phyloP scores from a whole-genome alignment of 2,113 vertebrate genomes.

The Ginglymostoma cirratum region DNA sequence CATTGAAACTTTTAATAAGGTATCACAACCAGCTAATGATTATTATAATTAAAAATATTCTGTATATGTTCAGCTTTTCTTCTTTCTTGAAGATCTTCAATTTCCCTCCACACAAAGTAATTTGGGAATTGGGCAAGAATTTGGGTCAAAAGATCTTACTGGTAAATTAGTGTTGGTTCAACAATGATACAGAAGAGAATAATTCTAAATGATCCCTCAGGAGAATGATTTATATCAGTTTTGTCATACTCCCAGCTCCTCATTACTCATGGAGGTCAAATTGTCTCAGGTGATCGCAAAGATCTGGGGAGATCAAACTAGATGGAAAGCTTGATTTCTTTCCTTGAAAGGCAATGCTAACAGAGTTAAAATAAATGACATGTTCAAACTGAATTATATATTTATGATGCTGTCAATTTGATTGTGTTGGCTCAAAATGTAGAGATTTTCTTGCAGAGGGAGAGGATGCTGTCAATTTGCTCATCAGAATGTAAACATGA shows the following conservation, averaged over 20 bases:
- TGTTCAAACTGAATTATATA: conserved; percentile 12
- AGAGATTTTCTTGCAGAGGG: background rate
- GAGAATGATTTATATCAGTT: background rate
- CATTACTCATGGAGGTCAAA: background rate
- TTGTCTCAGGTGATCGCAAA: conserved; percentile 17
- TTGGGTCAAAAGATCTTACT: conserved; percentile 2
- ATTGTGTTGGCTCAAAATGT: background rate
- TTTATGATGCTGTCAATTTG: conserved; percentile 14
- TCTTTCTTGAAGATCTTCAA: background rate
- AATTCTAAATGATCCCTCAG: background rate
- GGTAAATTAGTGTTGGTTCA: background rate
- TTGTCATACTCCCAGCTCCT: conserved; percentile 19
- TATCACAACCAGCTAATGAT: background rate
- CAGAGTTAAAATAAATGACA: background rate
- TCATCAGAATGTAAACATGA: background rate
- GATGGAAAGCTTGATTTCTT: background rate
- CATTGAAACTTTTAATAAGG: background rate
- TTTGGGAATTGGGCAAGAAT: background rate
- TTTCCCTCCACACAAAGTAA: background rate
- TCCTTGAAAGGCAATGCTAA: background rate
- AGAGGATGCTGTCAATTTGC: background rate
- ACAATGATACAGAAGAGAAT: background rate
- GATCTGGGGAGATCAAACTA: conserved; percentile 19
- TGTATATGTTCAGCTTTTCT: background rate
- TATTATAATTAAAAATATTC: background rate